Evolutionary conservation across 1,140 invertebrate species (phyloP), one percentile per base, ranked within the genome.

Genomic region (Telenomus remus): DNA sequence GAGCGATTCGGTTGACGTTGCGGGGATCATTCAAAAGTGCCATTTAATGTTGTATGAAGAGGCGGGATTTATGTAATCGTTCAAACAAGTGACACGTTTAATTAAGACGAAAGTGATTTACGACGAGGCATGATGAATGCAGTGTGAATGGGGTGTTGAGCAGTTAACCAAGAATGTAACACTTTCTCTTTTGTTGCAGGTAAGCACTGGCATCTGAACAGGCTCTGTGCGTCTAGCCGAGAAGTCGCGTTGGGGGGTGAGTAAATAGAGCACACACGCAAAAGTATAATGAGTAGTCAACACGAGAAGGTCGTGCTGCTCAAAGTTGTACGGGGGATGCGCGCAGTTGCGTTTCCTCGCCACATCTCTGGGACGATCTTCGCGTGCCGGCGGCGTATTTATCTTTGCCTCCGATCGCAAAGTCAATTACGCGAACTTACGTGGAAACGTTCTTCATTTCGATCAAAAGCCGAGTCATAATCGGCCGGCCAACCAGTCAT

Each of bases 211-310:
- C 34, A 16, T 19, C 54, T 53, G 54, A 72, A 57, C 46, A 33
- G 37, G 34, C 43, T 4, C 69, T 68, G n/a, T n/a, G 37, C 9
- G 49, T 57, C 50, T 64, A 37, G 74, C 44, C 19, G 51, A 15
- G 14, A 69, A 73, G 69, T 81, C 78, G 74, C 73, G 81, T 82
- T 84, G 78, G 76, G n/a, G 79, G 74, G 84, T 84, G 81, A 85
- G 84, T 85, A 86, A 87, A 86, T 83, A 84, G 76, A 65, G 79
- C 71, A 77, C 81, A 85, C 81, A 69, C 79, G 78, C 78, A 78
- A 77, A 79, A 79, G 80, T 80, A 81, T 86, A 87, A 86, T 86
- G 85, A 87, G 81, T 82, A 81, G 82, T 80, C 82, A 78, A 85
- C 84, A 84, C 73, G 74, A 80, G 69, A 74, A 75, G 72, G 54